Evolutionary conservation across 2,888 invertebrate species (phyloP), one percentile per base, ranked within the genome.

Genomic region (Melinopterus prodromus): DNA sequence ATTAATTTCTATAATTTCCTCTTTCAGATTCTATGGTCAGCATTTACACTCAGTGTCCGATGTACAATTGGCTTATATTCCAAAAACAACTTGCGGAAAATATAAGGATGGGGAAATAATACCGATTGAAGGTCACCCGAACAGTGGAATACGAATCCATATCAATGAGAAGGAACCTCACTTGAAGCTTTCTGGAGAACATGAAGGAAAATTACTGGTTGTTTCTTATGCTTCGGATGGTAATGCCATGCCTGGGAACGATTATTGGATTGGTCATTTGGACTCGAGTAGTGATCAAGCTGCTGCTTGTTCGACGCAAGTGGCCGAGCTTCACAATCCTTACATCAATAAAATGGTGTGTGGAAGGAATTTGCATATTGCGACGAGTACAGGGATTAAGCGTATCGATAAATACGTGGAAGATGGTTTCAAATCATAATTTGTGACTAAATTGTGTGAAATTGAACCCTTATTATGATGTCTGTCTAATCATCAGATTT

Each of bases 211-310:
- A 86, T 85, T 91, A 7, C 88, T 94, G 15, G 91, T 94, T 0
- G 92, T 93, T 38, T 93, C 93, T 0, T 95, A 94, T 85, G 93
- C 95, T 0, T 94, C 94, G 93, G 94, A 95, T 86, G 92, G 93
- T 6, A 95, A 95, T 85, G 92, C 94, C 0, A 90, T 93, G 80
- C 94, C 95, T 0, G 95, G 94, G 72, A 95, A 95, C 84, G 95
- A 95, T 85, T 95, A 93, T 86, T 95, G 95, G 95, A 84, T 87
- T 5, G 91, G 91, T 16, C 91, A 90, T 78, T 84, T 93, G 3
- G 86, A 89, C 0, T 86, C 90, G 0, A 92, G 93, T 0, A 93
- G 93, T 0, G 93, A 93, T 85, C 91, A 93, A 0, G 93, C 93
- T 0, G 92, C 93, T 0, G 93, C 93, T 0, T 91, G 92, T 78